Evolutionary conservation across 2,113 vertebrate species (phyloP), one percentile per base, ranked within the genome.

Genomic region (Cynopterus brachyotis): DNA sequence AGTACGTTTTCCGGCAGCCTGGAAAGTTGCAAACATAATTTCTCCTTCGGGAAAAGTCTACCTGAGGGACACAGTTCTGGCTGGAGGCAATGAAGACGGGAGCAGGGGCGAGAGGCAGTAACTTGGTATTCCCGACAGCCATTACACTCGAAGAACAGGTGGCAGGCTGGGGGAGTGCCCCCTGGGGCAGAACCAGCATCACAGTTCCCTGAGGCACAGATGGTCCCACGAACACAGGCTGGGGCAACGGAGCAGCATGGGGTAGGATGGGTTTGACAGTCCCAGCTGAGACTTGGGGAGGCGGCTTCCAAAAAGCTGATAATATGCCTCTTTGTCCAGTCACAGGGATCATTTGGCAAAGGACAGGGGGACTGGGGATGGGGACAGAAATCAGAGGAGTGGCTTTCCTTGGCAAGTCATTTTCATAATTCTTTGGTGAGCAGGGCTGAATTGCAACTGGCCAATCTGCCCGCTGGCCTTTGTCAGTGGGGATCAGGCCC

Each of bases 1-100:
- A 99, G 97, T 99, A 99, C 1, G 99, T 99, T 98, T 99, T 99
- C 97, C 99, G 99, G 98, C 99, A 99, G 66, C 99, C 99, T 0
- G 99, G 98, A 84, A 99, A 99, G 98, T 95, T 99, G 93, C 99
- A 99, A 24, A 99, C 97, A 0, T 99, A 99, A 97, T 99, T 99
- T 3, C 99, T 99, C 37, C 99, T 98, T 88, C 99, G 98, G n/a
- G 99, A 99, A 89, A 99, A 99, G 98, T 99, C 99, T 40, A 99
- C 92, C 97, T 99, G 99, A 32, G 99, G 98, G 35, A 97, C 4
- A 0, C 98, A 97, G 95, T 94, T 95, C 95, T 99, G 99, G 55
- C 99, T 99, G 1, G 99, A 98, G 2, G 99, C 95, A 28, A 99
- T 98, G 97, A 99, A 99, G 42, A 99, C 96, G 0, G 99, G 99